These are phyloP conservation scores for Camponotus fellah DNA, from an alignment of 2,888 invertebrate genomes.

Conservation along the genomic window DNA sequence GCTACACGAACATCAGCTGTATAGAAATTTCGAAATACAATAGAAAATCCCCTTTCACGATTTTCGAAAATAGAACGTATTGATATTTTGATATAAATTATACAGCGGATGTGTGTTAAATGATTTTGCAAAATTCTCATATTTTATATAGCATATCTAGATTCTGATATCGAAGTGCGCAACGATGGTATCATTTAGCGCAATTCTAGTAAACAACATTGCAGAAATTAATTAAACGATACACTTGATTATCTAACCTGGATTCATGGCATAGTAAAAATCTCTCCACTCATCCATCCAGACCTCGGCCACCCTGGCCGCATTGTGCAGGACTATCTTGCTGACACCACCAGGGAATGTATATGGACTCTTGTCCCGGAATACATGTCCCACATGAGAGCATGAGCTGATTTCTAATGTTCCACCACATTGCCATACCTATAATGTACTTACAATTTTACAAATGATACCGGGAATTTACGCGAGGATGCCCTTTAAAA, in stretches of 20 bases:
- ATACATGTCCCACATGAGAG: constrained; percentile 98
- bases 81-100: not conserved
- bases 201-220: constrained; percentile 49
- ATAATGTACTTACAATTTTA: constrained; percentile 78
- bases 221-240: constrained; percentile 61
- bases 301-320: constrained; percentile 99
- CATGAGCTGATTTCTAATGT: constrained; percentile 98
- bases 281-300: constrained; percentile 99
- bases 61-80: not conserved
- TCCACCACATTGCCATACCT: constrained; percentile 99
- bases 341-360: constrained; percentile 99
- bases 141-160: not conserved
- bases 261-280: constrained; percentile 99
- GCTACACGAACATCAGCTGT: constrained; percentile 46
- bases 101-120: not conserved
- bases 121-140: constrained; percentile 8
- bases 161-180: not conserved
- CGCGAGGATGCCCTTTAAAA: constrained; percentile 8
- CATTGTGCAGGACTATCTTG: constrained; percentile 98
- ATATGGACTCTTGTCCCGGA: constrained; percentile 99
- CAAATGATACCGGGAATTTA: constrained; percentile 49
- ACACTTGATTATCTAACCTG: constrained; percentile 90
- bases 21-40: constrained; percentile 1
- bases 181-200: constrained; percentile 52
- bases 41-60: not conserved